Evolutionary conservation across 1,140 invertebrate species (phyloP).

Genomic region (Cephus cinctus): DNA sequence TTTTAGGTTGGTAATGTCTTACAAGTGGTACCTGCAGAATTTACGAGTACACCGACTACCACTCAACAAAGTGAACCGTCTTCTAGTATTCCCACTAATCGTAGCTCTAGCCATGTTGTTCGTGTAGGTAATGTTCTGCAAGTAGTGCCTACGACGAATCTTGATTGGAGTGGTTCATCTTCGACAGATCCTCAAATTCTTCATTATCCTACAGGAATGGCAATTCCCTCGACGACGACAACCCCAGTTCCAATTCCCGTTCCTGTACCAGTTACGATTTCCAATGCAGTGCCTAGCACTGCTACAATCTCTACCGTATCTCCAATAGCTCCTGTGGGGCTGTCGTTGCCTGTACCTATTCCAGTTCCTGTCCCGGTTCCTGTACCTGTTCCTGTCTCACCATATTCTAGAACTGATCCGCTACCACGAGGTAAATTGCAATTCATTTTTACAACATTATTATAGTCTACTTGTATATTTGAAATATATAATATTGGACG

Average conservation of each 20-base stretch:
- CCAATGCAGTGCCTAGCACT: constrained; percentile 10
- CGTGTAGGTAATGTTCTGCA: constrained; percentile 59
- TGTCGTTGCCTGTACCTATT: constrained; percentile 23
- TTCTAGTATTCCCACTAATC: constrained; percentile 6
- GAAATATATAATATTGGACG: no score
- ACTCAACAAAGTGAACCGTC: constrained; percentile 3
- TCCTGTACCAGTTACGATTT: constrained; percentile 14
- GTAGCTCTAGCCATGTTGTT: constrained; percentile 41
- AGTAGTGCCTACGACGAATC: constrained; percentile 52
- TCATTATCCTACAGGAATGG: no score
- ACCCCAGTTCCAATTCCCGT: constrained; percentile 27
- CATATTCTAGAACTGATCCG: constrained; percentile 11
- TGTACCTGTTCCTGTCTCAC: constrained; percentile 17
- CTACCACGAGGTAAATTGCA: constrained; percentile 7
- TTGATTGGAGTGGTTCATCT: constrained; percentile 38
- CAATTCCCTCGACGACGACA: constrained; percentile 20
- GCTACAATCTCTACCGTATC: constrained; percentile 18
- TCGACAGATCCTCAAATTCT: no score
- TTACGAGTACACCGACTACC: constrained; percentile 13
- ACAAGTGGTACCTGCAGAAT: constrained; percentile 44
- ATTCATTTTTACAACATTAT: neutral
- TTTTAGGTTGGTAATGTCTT: constrained; percentile 46
- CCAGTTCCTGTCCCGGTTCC: constrained; percentile 34
- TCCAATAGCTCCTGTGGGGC: no score
- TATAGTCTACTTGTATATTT: no score